Evolutionary conservation across 2,113 vertebrate species (phyloP).

Genomic region (Mola mola): DNA sequence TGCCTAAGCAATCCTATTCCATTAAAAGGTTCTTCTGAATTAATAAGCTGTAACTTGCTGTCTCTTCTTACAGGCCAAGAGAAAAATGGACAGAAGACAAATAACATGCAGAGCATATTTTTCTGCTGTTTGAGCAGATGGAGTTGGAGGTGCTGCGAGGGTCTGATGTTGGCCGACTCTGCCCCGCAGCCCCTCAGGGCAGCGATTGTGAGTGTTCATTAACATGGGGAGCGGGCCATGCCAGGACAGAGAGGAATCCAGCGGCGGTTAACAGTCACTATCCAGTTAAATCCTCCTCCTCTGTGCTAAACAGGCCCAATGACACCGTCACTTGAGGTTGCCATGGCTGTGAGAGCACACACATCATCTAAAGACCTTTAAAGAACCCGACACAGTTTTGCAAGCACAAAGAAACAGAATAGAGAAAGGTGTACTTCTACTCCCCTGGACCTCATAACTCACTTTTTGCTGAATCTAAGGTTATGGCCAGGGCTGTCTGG

Average conservation of each 20-base stretch:
- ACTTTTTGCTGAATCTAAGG: constrained; percentile 61
- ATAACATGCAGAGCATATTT: constrained; percentile 38
- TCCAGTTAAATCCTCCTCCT: constrained; percentile 57
- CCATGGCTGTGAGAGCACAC: constrained; percentile 36
- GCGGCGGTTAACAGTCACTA: constrained; percentile 66
- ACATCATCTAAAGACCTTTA: constrained; percentile 49
- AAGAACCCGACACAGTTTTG: constrained; percentile 43
- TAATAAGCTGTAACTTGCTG: constrained; percentile 38
- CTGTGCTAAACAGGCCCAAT: constrained; percentile 46
- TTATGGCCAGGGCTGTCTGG: constrained; percentile 56
- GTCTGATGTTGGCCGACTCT: constrained; percentile 59
- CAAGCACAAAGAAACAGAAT: constrained; percentile 38
- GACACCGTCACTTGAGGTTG: constrained; percentile 36
- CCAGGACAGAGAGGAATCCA: constrained; percentile 56
- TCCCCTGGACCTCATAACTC: constrained; percentile 52
- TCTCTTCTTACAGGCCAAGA: constrained; percentile 21
- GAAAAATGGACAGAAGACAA: constrained; percentile 50
- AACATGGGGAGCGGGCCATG: constrained; percentile 57
- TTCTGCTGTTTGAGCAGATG: constrained; percentile 55
- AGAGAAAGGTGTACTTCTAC: constrained; percentile 50
- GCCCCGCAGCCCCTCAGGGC: constrained; percentile 54
- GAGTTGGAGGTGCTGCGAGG: constrained; percentile 52
- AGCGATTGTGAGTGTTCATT: constrained; percentile 67
- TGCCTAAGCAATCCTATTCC: constrained; percentile 8
- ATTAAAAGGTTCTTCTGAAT: constrained; percentile 31